Evolutionary conservation across 2,888 invertebrate species (phyloP).

Genomic region (Euzophera pinguis): DNA sequence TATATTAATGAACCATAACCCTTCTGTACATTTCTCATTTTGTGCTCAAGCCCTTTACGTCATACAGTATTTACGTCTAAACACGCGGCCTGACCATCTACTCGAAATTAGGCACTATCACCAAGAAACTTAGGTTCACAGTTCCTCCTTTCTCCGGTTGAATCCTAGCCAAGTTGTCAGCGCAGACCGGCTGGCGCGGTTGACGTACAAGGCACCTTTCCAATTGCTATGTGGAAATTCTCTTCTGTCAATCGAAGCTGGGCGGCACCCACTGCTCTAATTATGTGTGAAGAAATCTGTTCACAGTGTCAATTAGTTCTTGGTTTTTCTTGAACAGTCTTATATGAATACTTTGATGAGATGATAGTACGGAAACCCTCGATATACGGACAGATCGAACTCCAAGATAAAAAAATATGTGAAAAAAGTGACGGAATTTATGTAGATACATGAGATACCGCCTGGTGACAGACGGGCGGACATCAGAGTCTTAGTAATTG

Average conservation of each 20-base stretch:
- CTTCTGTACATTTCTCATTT: background rate
- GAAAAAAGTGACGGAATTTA: too few species aligned
- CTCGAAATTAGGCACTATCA: background rate
- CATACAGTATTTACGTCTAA: slow-evolving; percentile 31
- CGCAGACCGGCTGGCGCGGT: slow-evolving; percentile 29
- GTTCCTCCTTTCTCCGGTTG: slow-evolving; percentile 11
- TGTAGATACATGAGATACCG: too few species aligned
- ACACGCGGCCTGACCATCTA: background rate
- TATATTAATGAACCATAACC: too few species aligned
- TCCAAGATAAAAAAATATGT: too few species aligned
- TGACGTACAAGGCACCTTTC: slow-evolving; percentile 37
- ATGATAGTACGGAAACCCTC: too few species aligned
- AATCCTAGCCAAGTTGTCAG: slow-evolving; percentile 23
- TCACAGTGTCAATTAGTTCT: background rate
- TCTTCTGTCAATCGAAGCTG: background rate
- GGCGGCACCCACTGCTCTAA: background rate
- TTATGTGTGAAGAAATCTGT: background rate
- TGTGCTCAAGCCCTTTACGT: slow-evolving; percentile 25
- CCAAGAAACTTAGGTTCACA: background rate
- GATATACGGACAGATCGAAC: too few species aligned
- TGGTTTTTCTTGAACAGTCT: too few species aligned
- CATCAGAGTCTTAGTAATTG: too few species aligned
- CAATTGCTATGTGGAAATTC: slow-evolving; percentile 30
- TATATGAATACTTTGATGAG: too few species aligned
- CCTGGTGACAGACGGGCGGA: too few species aligned